A percentile compares a stretch with the other conserved stretches of the same genome.
Conservation (phyloP, 2,888 invertebrate genomes). For the Mythimna impura region DNA sequence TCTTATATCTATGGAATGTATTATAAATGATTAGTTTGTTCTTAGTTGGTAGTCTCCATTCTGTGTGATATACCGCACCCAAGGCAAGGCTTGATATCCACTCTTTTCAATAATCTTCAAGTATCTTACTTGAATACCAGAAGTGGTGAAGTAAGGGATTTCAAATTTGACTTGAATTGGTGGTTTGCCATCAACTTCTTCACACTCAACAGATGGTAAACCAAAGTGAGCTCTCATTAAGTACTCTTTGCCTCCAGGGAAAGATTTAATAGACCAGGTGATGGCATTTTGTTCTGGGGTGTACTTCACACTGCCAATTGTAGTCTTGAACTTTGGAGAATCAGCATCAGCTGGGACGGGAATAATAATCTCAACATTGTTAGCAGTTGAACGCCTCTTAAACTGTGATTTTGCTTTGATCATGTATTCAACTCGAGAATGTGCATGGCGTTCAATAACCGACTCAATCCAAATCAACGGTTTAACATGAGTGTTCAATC, state of each 20-base stretch:
- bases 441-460: slow-evolving; percentile 98
- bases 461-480: slow-evolving; percentile 99
- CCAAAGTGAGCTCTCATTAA: slow-evolving; percentile 99
- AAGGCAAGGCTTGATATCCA: slow-evolving; percentile 99
- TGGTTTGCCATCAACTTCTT: slow-evolving; percentile 98
- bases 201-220: slow-evolving; percentile 98
- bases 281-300: slow-evolving; percentile 99
- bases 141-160: slow-evolving; percentile 99
- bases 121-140: slow-evolving; percentile 99
- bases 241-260: slow-evolving; percentile 99
- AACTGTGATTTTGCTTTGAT: slow-evolving; percentile 99
- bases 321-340: slow-evolving; percentile 99
- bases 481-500: slow-evolving; percentile 98
- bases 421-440: slow-evolving; percentile 99
- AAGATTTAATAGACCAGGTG: slow-evolving; percentile 99
- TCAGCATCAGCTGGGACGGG: slow-evolving; percentile 99
- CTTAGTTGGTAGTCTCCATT: slow-evolving; percentile 99
- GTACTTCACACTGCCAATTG: slow-evolving; percentile 99
- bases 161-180: slow-evolving; percentile 99
- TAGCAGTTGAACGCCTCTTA: slow-evolving; percentile 98
- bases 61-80: slow-evolving; percentile 99
- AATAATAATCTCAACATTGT: slow-evolving; percentile 99
- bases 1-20: slow-evolving; percentile 72
- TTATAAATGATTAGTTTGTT: slow-evolving; percentile 92
- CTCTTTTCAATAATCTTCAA: slow-evolving; percentile 99